phyloP scores from a whole-genome alignment of 2,797 vertebrate genomes.

The Simalia tracyae region DNA sequence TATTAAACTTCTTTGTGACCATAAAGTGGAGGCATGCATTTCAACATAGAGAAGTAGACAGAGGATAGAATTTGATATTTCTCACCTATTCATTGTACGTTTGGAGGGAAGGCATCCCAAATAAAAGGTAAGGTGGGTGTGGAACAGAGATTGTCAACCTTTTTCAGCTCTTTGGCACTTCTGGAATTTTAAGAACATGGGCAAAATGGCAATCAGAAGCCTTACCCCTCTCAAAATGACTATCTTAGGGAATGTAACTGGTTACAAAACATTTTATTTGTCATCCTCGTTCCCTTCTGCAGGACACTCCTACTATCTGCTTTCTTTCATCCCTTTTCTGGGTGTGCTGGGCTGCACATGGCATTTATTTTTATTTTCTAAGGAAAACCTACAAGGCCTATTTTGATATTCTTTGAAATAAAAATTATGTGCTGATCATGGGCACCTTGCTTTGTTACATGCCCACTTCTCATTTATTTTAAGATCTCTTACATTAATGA shows the following conservation, averaged over 20 bases:
- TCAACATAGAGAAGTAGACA: not conserved
- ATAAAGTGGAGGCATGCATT: not conserved
- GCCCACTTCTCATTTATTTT: not conserved
- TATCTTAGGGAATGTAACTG: not conserved
- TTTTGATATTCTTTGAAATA: not conserved
- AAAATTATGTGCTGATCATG: not conserved
- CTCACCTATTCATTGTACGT: not conserved
- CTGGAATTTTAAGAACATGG: not conserved
- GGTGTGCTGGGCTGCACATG: not conserved
- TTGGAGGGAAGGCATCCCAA: not conserved
- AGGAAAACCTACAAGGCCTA: not conserved
- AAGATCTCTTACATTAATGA: not conserved
- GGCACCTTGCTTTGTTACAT: not conserved
- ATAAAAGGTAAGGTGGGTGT: not conserved
- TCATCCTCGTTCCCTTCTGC: not conserved
- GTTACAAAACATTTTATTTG: not conserved
- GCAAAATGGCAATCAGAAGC: not conserved
- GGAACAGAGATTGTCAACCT: not conserved
- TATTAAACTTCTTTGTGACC: not conserved
- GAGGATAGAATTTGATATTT: not conserved
- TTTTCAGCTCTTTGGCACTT: not conserved
- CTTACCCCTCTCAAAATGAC: not conserved
- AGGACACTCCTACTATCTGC: not conserved
- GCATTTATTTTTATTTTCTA: not conserved
- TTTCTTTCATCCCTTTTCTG: not conserved